Base-by-base conservation (phyloP, 2,113 vertebrate genomes). In the Zingel zingel region DNA sequence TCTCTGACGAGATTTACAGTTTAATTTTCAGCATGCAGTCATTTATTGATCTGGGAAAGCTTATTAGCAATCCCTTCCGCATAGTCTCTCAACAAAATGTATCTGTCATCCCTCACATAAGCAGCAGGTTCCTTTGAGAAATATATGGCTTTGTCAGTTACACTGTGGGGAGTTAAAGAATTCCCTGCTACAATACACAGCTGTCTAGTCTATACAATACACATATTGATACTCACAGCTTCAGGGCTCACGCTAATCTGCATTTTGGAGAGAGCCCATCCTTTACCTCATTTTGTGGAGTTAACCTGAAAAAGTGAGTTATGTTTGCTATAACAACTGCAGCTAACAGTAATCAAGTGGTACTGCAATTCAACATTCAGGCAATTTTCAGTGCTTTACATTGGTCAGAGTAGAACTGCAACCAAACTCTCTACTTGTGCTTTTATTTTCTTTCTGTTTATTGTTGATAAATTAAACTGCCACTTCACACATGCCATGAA, bases 21-120 rank as follows among this genome's bases (percentile, higher is more conserved):
- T 92, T 92, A 85, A 90, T 92, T 91, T 92, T 87, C 85, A 82
- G 81, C 62, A 72, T 68, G 74, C 56, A 81, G 86, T 90, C 78
- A 89, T 93, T 87, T 93, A 93, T 93, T 88, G 91, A 90, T 91
- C 80, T 69, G 56, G 63, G 69, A 53, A 82, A 88, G 85, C 77
- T 87, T 89, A 90, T 91, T 91, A 91, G 83, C 77, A 1, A 86
- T 76, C 56, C 61, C 57, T 82, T 88, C 67, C 81, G 21, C 82
- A 63, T 79, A 54, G 72, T 81, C 62, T 59, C 56, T 84, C 61
- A 81, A 78, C 82, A 85, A 77, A 64, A 76, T 83, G 74, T 85
- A 86, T 82, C 83, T 79, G 71, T 90, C 88, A 90, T 88, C 71
- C 23, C 57, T 88, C 83, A 81, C 64, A 79, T 74, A 78, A 91